A percentile compares a stretch with the other conserved stretches of the same genome.
These are phyloP conservation scores for Agrilus cyanescens DNA, from an alignment of 2,888 invertebrate species.

Conservation along the genomic window DNA sequence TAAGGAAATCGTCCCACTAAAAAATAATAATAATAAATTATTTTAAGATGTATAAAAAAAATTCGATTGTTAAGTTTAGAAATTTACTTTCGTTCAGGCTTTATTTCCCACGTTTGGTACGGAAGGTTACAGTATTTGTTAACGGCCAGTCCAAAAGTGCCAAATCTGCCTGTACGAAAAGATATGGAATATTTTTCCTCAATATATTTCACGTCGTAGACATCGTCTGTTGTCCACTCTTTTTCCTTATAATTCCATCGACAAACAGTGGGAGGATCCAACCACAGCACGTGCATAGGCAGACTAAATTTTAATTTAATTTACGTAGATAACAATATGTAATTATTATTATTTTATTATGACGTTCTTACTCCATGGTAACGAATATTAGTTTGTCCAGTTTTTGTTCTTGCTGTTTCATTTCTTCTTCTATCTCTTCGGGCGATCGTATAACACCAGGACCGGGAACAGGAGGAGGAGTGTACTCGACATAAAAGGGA, in stretches of 20 bases:
- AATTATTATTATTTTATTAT: too few relatives aligned
- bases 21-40: conserved; percentile 10
- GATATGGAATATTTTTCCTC: conserved; percentile 71
- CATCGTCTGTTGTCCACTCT: conserved; percentile 27
- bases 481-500: conserved; percentile 54
- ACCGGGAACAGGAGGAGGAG: conserved; percentile 56
- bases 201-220: conserved; percentile 49
- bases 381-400: conserved; percentile 62
- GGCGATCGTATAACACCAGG: conserved; percentile 58
- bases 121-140: conserved; percentile 69
- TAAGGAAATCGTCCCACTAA: conserved; percentile 41
- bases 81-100: conserved; percentile 8
- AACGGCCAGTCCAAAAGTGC: conserved; percentile 36
- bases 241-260: conserved; percentile 26
- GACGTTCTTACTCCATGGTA: conserved; percentile 55
- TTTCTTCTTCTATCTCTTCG: conserved; percentile 70
- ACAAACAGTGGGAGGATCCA: conserved; percentile 31
- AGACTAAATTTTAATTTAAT: too few relatives aligned
- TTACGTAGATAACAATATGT: too few relatives aligned
- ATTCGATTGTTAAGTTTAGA: too few relatives aligned
- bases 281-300: conserved; percentile 31
- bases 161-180: conserved; percentile 60
- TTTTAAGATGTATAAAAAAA: background rate
- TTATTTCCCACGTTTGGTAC: conserved; percentile 62
- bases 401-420: conserved; percentile 58